Evolutionary conservation across 2,888 invertebrate genomes (phyloP).

Genomic region (Nudaria mundana): DNA sequence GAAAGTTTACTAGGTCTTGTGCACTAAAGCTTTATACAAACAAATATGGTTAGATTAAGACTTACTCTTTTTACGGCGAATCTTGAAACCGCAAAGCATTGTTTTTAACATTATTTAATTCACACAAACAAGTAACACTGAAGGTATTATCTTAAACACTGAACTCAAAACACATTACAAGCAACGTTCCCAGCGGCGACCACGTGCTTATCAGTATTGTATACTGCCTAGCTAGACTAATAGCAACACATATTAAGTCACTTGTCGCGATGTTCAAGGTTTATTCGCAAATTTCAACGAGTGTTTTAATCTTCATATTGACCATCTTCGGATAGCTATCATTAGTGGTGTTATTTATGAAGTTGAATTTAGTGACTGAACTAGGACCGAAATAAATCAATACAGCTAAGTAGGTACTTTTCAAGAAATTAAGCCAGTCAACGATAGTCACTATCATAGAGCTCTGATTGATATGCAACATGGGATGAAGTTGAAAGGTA

Average conservation of each 20-base stretch:
- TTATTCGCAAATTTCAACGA: conserved; percentile 22
- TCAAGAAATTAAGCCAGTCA: too few species aligned
- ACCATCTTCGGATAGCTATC: not conserved
- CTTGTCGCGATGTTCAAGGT: conserved; percentile 27
- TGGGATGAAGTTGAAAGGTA: conserved; percentile 13
- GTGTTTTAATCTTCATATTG: conserved; percentile 8
- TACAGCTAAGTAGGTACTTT: too few species aligned
- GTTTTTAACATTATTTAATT: conserved; percentile 27
- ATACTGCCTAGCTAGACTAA: conserved; percentile 38
- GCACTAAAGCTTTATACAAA: too few species aligned
- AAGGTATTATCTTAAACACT: conserved; percentile 64
- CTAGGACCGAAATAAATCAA: too few species aligned
- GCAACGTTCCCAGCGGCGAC: conserved; percentile 47
- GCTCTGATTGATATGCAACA: too few species aligned
- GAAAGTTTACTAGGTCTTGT: too few species aligned
- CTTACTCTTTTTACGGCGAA: conserved; percentile 58
- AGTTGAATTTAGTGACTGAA: not conserved
- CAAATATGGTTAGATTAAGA: conserved; percentile 7
- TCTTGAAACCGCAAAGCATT: conserved; percentile 58
- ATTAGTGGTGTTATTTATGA: not conserved
- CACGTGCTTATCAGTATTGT: conserved; percentile 66
- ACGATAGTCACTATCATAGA: too few species aligned
- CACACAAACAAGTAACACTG: conserved; percentile 49
- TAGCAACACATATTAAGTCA: conserved; percentile 25
- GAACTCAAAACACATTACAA: conserved; percentile 62